Evolutionary conservation across 2,797 vertebrate species (phyloP).

Genomic region (Moxostoma hubbsi): DNA sequence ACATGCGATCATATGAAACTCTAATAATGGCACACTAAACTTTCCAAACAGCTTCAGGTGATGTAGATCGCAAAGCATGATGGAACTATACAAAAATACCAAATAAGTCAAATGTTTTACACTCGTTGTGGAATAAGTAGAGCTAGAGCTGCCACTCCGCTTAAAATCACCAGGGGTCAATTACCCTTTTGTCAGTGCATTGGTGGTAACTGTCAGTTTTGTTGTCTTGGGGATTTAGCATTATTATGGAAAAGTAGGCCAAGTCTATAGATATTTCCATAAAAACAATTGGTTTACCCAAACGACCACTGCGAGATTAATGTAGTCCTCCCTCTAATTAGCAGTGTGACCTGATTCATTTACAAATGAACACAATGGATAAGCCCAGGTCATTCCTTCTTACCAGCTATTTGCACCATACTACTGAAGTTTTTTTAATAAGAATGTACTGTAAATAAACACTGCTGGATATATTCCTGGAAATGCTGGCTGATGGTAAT

Average conservation of each 20-base stretch:
- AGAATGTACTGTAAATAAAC: not conserved
- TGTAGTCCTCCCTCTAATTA: slow-evolving; percentile 25
- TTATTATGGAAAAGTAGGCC: slow-evolving; percentile 36
- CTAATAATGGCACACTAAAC: too few species aligned
- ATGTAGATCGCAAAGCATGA: too few species aligned
- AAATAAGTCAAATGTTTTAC: too few species aligned
- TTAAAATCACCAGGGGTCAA: slow-evolving; percentile 10
- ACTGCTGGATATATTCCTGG: not conserved
- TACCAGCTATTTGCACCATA: not conserved
- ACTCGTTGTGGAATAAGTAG: too few species aligned
- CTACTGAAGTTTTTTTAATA: not conserved
- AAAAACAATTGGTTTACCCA: slow-evolving; percentile 5
- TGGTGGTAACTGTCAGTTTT: not conserved
- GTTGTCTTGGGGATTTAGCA: slow-evolving; percentile 20
- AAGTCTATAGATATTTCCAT: slow-evolving; percentile 32
- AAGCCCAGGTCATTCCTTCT: not conserved
- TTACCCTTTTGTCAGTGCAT: not conserved
- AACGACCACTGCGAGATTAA: slow-evolving; percentile 17
- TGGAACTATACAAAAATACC: too few species aligned
- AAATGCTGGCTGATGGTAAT: not conserved
- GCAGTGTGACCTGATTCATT: slow-evolving; percentile 27
- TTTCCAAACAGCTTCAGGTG: too few species aligned
- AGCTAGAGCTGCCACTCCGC: too few species aligned
- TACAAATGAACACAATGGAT: not conserved
- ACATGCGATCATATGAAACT: too few species aligned